Percentiles rank a stretch among this genome's conserved stretches.
Conservation (phyloP, 2,888 invertebrate species). For the Labia minor region DNA sequence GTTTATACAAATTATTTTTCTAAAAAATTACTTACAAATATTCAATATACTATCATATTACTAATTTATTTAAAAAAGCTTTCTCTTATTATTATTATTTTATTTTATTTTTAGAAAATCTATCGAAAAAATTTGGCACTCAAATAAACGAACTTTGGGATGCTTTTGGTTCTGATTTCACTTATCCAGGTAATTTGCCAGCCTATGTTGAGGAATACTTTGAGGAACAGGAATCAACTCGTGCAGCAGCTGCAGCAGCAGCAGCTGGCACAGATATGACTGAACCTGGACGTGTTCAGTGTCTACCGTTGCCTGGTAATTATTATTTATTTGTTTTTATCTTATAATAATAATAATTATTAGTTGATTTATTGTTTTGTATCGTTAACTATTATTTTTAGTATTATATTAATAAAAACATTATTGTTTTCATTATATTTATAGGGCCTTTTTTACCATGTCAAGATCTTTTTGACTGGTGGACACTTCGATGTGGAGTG, state of each 20-base stretch:
- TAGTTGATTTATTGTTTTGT: too few species aligned
- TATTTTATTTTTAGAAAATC: constrained; percentile 47
- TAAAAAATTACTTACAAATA: neutral
- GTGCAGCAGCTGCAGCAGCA: constrained; percentile 29
- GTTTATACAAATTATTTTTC: constrained; percentile 33
- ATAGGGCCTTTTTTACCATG: constrained; percentile 91
- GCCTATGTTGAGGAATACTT: constrained; percentile 63
- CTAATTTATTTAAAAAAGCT: too few species aligned
- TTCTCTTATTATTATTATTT: too few species aligned
- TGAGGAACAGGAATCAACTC: constrained; percentile 46
- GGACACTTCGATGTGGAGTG: constrained; percentile 91
- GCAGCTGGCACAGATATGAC: constrained; percentile 21
- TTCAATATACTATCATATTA: neutral
- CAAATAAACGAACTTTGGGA: constrained; percentile 60
- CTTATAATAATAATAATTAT: neutral
- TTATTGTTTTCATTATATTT: constrained; percentile 26
- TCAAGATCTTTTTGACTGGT: constrained; percentile 94
- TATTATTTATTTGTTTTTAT: too few species aligned
- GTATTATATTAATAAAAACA: too few species aligned
- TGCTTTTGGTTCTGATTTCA: constrained; percentile 55
- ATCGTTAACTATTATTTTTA: too few species aligned
- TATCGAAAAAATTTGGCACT: constrained; percentile 58
- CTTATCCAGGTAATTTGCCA: constrained; percentile 57
- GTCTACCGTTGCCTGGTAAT: constrained; percentile 74
- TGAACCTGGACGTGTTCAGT: constrained; percentile 48